Conservation (phyloP, 2,888 invertebrate species). For the Amiota mariae region DNA sequence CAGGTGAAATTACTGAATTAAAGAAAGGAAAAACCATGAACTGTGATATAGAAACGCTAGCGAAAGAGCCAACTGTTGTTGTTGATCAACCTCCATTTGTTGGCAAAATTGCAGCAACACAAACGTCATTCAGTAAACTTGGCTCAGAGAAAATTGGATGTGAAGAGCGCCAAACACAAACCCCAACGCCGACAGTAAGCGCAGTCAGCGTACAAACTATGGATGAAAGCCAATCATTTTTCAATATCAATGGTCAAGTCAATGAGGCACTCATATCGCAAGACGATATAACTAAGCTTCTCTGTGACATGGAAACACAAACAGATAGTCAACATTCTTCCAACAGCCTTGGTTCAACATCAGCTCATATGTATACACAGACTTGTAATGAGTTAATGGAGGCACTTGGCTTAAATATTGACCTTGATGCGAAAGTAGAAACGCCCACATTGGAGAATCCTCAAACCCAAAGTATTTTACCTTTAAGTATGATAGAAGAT, state of each 20-base stretch:
- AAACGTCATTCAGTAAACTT: background rate
- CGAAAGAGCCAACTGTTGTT: background rate
- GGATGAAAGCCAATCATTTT: no score
- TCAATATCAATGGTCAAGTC: background rate
- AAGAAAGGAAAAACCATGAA: background rate
- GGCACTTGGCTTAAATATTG: conserved; percentile 75
- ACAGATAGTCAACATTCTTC: conserved; percentile 73
- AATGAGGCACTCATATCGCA: background rate
- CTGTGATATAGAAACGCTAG: background rate
- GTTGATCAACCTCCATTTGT: background rate
- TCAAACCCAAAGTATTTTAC: conserved; percentile 75
- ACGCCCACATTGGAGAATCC: background rate
- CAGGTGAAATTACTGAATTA: background rate
- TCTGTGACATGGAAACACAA: conserved; percentile 78
- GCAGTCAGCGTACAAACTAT: background rate
- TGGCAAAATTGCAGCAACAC: background rate
- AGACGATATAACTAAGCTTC: background rate
- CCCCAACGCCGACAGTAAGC: background rate
- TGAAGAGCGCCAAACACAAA: background rate
- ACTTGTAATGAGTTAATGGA: conserved; percentile 77
- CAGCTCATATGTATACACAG: conserved; percentile 69
- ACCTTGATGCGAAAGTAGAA: background rate
- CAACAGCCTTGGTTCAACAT: conserved; percentile 44
- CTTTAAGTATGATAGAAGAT: conserved; percentile 50
- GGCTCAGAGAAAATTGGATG: background rate